Conservation (phyloP, 2,888 invertebrate species). For the Pollenia angustigena region DNA sequence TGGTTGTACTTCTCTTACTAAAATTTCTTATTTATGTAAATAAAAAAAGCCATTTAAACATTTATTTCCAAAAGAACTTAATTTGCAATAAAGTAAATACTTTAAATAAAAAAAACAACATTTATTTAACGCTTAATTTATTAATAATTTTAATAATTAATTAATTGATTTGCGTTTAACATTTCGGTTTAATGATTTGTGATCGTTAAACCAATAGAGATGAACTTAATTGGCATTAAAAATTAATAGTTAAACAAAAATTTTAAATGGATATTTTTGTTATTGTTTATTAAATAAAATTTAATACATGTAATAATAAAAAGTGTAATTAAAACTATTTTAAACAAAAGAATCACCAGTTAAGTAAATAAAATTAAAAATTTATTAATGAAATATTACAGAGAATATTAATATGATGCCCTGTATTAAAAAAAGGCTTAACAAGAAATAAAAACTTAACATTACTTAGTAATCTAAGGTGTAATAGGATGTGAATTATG, state of each 20-base stretch:
- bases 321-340: slow-evolving; percentile 29
- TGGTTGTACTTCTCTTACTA: too few relatives aligned
- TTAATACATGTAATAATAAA: neutral
- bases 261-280: slow-evolving; percentile 18
- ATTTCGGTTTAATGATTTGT: slow-evolving; percentile 54
- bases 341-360: slow-evolving; percentile 23
- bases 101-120: neutral
- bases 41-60: too few relatives aligned
- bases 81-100: neutral
- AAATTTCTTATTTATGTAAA: too few relatives aligned
- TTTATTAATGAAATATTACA: neutral
- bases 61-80: neutral
- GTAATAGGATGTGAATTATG: too few relatives aligned
- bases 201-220: slow-evolving; percentile 56
- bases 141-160: slow-evolving; percentile 56
- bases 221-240: slow-evolving; percentile 63
- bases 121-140: slow-evolving; percentile 58
- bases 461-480: neutral
- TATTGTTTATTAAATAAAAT: slow-evolving; percentile 30
- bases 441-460: neutral
- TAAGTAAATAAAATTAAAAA: slow-evolving; percentile 40
- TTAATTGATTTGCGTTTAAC: slow-evolving; percentile 53
- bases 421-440: neutral
- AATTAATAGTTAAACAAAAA: slow-evolving; percentile 57
- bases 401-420: neutral